phyloP scores from a whole-genome alignment of 2,888 invertebrate species.

The Neria commutata region DNA sequence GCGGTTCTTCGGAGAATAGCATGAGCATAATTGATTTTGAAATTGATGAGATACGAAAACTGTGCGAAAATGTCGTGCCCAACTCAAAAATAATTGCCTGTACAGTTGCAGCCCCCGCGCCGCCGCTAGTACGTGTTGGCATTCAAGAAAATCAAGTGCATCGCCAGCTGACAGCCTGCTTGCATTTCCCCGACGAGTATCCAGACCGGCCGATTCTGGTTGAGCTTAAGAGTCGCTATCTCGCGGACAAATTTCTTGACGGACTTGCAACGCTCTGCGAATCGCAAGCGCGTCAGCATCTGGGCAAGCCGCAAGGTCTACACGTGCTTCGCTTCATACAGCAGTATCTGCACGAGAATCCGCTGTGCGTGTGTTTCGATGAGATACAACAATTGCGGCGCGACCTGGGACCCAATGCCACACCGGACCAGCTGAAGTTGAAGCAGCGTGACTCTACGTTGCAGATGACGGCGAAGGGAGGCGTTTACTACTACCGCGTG shows the following conservation, averaged over 20 bases:
- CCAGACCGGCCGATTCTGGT: constrained; percentile 67
- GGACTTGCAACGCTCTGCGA: constrained; percentile 65
- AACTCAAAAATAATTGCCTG: constrained; percentile 72
- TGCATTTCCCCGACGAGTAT: constrained; percentile 71
- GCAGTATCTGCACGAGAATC: constrained; percentile 70
- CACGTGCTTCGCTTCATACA: constrained; percentile 67
- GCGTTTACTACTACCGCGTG: constrained; percentile 68
- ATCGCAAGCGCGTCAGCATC: constrained; percentile 67
- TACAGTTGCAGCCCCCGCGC: constrained; percentile 68
- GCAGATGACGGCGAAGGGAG: constrained; percentile 65
- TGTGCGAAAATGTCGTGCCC: constrained; percentile 68
- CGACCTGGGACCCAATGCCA: constrained; percentile 57
- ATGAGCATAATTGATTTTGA: constrained; percentile 74
- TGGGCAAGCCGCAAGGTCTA: constrained; percentile 69
- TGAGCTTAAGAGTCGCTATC: constrained; percentile 73
- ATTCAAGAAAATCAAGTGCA: constrained; percentile 66
- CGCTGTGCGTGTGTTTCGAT: constrained; percentile 74
- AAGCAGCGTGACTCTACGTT: constrained; percentile 72
- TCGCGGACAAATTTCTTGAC: constrained; percentile 69
- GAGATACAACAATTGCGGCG: constrained; percentile 70
- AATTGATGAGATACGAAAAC: constrained; percentile 68
- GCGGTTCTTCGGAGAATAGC: constrained; percentile 32
- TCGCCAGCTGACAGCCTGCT: constrained; percentile 69
- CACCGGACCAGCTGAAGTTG: constrained; percentile 68
- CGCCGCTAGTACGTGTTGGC: constrained; percentile 71